Evolutionary conservation across 1,140 invertebrate genomes (phyloP).

Genomic region (Metopolophium dirhodum): DNA sequence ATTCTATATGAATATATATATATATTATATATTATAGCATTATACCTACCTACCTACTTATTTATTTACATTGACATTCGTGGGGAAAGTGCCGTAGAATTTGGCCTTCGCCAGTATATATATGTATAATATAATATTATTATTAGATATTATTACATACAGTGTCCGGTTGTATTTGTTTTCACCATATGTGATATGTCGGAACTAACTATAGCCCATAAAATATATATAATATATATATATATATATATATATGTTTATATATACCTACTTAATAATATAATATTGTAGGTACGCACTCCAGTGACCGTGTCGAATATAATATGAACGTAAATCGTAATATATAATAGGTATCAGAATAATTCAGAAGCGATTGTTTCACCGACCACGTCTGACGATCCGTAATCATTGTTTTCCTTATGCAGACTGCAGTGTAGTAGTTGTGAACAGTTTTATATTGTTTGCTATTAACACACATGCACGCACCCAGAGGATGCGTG

Average conservation of each 20-base stretch:
- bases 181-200: background rate
- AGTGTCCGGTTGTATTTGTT: slow-evolving; percentile 31
- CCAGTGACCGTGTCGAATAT: background rate
- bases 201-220: background rate
- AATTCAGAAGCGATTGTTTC: background rate
- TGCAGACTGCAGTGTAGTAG: no score
- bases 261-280: background rate
- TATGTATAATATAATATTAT: background rate
- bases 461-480: background rate
- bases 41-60: background rate
- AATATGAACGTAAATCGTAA: background rate
- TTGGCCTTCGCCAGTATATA: background rate
- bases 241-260: background rate
- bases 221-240: background rate
- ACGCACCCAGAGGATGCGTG: slow-evolving; percentile 8
- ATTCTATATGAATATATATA: no score
- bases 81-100: background rate
- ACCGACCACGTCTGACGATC: background rate
- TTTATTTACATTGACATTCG: background rate
- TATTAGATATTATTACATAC: background rate
- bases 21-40: background rate
- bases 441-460: slow-evolving; percentile 16
- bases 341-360: background rate
- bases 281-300: background rate
- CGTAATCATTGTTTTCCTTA: background rate